These are phyloP conservation scores for Cathartes aura DNA, from an alignment of 2,113 vertebrate species.

Conservation along the genomic window DNA sequence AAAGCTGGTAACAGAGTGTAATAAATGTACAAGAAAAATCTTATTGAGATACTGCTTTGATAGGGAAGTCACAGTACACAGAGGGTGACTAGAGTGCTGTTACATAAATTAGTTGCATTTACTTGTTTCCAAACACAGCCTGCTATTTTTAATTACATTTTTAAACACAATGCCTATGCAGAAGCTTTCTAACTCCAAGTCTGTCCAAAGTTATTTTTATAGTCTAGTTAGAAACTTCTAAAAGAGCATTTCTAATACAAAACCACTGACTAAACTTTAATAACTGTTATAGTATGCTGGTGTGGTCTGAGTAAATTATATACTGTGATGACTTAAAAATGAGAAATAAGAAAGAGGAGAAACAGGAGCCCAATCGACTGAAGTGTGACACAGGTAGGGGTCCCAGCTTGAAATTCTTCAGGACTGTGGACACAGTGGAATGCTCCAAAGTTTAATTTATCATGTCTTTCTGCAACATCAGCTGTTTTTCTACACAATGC, in stretches of 20 bases:
- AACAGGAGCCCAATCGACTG: fast-evolving
- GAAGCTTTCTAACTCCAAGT: background rate
- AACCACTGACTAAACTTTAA: background rate
- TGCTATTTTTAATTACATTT: background rate
- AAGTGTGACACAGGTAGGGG: background rate
- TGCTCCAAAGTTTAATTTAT: background rate
- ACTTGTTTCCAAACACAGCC: background rate
- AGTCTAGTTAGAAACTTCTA: background rate
- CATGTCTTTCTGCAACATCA: background rate
- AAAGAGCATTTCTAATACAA: conserved; percentile 1
- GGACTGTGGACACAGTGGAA: background rate
- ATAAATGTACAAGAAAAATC: background rate
- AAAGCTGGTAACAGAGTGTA: background rate
- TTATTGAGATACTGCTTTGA: background rate
- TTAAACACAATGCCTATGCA: background rate
- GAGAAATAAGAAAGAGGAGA: background rate
- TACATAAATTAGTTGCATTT: background rate
- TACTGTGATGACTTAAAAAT: background rate
- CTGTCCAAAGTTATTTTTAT: background rate
- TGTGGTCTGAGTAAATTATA: background rate
- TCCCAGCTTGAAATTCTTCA: background rate
- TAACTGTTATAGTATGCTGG: background rate
- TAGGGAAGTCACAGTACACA: background rate
- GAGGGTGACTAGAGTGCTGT: background rate
- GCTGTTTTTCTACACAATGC: background rate